Conservation (phyloP, 2,888 invertebrate species). For the Temnothorax unifasciatus region DNA sequence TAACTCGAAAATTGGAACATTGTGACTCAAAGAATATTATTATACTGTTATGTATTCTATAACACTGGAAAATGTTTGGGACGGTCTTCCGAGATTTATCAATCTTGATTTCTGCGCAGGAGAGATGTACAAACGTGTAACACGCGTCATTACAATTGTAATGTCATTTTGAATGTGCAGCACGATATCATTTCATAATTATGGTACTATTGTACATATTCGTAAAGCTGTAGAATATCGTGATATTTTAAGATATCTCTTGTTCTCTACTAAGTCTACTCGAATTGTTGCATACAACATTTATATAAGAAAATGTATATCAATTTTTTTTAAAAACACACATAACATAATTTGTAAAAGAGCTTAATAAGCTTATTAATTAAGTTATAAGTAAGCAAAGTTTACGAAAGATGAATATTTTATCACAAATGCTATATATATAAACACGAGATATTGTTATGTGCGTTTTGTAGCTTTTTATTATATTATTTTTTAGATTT, state of each 20-base stretch:
- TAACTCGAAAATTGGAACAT: background rate
- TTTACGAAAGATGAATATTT: constrained; percentile 4
- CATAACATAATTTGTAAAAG: too few species aligned
- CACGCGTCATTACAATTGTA: background rate
- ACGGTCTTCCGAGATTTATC: background rate
- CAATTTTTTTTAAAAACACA: background rate
- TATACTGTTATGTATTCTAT: constrained; percentile 11
- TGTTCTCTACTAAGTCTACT: background rate
- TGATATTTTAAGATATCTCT: background rate
- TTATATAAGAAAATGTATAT: background rate
- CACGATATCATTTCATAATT: constrained; percentile 1
- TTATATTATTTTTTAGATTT: background rate
- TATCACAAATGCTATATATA: background rate
- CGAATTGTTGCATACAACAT: background rate
- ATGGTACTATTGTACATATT: background rate
- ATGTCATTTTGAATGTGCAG: background rate
- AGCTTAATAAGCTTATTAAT: background rate
- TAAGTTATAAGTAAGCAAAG: background rate
- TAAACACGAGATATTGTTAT: background rate
- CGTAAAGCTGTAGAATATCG: background rate
- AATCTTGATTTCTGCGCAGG: constrained; percentile 2
- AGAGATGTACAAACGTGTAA: background rate
- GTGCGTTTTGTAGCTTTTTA: background rate
- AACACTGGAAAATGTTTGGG: constrained; percentile 28
- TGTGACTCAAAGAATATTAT: constrained; percentile 5